Evolutionary conservation across 2,888 invertebrate species (phyloP).

Genomic region (Ormyrus thymus): DNA sequence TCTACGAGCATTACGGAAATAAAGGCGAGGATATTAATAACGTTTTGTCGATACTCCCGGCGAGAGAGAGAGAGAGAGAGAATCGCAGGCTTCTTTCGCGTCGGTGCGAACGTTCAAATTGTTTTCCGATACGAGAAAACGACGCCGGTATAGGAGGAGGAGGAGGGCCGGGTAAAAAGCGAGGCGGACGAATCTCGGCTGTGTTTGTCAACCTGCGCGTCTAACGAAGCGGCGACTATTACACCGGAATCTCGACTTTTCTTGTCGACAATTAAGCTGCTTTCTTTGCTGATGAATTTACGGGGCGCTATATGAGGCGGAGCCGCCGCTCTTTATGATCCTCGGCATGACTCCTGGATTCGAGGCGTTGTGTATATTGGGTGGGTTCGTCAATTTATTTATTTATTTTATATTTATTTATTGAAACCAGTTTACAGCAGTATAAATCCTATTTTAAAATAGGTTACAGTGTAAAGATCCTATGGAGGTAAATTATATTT

Average conservation of each 20-base stretch:
- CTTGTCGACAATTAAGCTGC: no score
- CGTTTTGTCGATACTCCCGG: constrained; percentile 18
- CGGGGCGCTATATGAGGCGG: no score
- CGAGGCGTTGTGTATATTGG: no score
- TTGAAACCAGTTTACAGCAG: no score
- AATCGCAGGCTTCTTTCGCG: constrained; percentile 42
- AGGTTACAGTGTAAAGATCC: no score
- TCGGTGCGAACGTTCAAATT: constrained; percentile 64
- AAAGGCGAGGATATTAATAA: constrained; percentile 44
- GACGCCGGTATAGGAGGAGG: constrained; percentile 11
- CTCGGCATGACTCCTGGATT: no score
- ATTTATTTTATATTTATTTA: no score
- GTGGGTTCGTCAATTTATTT: no score
- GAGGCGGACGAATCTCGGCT: constrained; percentile 18
- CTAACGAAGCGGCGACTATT: constrained; percentile 8
- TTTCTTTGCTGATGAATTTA: no score
- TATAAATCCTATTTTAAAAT: no score
- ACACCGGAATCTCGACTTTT: not conserved
- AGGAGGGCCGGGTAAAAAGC: constrained; percentile 34
- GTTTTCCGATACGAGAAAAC: constrained; percentile 67
- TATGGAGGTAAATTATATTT: not conserved
- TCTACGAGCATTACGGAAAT: constrained; percentile 29
- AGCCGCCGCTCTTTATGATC: no score
- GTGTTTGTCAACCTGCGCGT: constrained; percentile 16
- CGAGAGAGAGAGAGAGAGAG: not conserved